Base-by-base conservation (phyloP, 1,140 invertebrate genomes). In the Spodoptera frugiperda region DNA sequence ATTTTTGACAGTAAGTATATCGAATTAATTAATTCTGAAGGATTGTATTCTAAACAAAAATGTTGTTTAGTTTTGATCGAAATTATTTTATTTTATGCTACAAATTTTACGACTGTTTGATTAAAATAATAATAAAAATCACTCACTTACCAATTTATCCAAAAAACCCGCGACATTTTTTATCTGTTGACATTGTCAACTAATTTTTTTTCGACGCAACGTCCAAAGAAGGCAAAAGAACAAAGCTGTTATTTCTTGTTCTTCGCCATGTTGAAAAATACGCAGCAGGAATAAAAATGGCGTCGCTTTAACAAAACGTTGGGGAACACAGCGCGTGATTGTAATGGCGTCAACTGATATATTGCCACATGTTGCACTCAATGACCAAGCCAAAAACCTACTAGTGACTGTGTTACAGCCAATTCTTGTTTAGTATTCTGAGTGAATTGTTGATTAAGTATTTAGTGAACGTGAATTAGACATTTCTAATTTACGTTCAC, bases 281-380 rank as follows among this genome's bases (percentile, higher is more conserved):
- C 33, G 33, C 49, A 67, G 46, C 19, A 2, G 44, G 33, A 39
- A 67, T 53, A 67, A 25, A 67, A 49, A 67, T 67, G 63, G 44
- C 44, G 39, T 25, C 63, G 44, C 63, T 67, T 67, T 67, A 65
- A 21, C 44, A 49, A 25, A 67, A 25, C 44, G 63, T 48, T 67
- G n/a, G 63, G 17, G 44, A 67, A 67, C 63, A 67, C 44, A n/a
- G 44, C 63, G 12, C 46, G 44, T 48, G 44, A 67, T 49, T 67
- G 63, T 67, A 67, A 67, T 67, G 63, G 63, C 63, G 44, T 48
- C 17, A 67, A 67, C 39, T 67, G 63, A 49, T 67, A 44, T 61
- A 67, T 67, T 46, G 17, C 19, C 63, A 67, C 63, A 49, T 67
- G 63, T 67, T 67, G 63, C 63, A 67, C 44, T 67, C 39, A 48